Percentiles rank a stretch among this genome's conserved stretches.
phyloP scores from a whole-genome alignment of 2,797 vertebrate species.

The Australoheros facetus region DNA sequence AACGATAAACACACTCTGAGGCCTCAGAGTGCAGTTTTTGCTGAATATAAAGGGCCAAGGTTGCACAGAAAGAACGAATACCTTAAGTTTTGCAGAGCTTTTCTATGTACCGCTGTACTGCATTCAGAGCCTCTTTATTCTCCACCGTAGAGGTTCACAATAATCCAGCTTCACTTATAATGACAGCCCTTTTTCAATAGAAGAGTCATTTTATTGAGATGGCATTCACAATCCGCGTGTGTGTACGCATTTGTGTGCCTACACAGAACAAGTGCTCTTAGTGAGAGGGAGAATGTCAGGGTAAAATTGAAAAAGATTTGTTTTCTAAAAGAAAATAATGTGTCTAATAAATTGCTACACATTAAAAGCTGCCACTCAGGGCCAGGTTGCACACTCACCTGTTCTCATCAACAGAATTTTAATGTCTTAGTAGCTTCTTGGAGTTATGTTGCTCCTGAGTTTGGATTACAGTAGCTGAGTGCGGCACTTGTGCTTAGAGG shows the following conservation, averaged over 20 bases:
- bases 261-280: constrained; percentile 27
- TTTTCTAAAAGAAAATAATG: constrained; percentile 29
- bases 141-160: constrained; percentile 29
- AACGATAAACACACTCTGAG: constrained; percentile 20
- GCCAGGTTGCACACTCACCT: not conserved
- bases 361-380: constrained; percentile 12
- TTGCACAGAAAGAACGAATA: constrained; percentile 23
- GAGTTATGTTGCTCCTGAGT: not conserved
- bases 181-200: constrained; percentile 20
- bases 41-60: constrained; percentile 51
- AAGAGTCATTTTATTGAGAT: constrained; percentile 35
- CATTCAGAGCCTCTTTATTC: constrained; percentile 47
- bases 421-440: not conserved
- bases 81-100: constrained; percentile 32
- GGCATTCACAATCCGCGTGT: constrained; percentile 12
- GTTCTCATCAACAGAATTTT: not conserved
- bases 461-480: not conserved
- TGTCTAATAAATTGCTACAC: constrained; percentile 8
- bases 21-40: constrained; percentile 3
- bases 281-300: constrained; percentile 41
- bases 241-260: not conserved
- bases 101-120: constrained; percentile 19
- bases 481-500: not conserved
- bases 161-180: constrained; percentile 44
- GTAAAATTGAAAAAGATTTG: constrained; percentile 38